Conservation (phyloP, 2,888 invertebrate species). For the Heteropelma amictum region DNA sequence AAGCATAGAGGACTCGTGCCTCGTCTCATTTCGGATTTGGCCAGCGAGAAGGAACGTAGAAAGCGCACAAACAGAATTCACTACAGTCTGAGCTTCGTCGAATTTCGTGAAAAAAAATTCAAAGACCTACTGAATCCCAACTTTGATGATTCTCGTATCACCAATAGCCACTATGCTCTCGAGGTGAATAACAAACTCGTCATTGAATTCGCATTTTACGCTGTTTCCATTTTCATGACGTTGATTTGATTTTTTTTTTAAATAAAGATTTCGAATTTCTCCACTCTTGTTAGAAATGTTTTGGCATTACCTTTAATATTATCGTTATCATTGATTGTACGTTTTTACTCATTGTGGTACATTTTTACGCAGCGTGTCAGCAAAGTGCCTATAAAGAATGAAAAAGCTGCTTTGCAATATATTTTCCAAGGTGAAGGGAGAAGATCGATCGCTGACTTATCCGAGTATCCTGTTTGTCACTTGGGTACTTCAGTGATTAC, state of each 20-base stretch:
- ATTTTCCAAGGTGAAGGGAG: constrained; percentile 76
- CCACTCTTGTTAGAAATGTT: no score
- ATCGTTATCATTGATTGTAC: neutral
- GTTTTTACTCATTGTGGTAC: neutral
- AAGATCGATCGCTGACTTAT: constrained; percentile 67
- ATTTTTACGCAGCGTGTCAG: constrained; percentile 62
- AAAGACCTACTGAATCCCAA: constrained; percentile 72
- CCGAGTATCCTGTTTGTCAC: constrained; percentile 73
- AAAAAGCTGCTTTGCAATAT: constrained; percentile 69
- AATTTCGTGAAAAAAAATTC: constrained; percentile 71
- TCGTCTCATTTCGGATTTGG: constrained; percentile 72
- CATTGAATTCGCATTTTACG: no score
- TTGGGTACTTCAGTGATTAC: constrained; percentile 75
- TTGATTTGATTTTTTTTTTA: no score
- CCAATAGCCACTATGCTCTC: constrained; percentile 59
- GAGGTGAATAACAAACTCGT: constrained; percentile 62
- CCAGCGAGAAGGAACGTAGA: constrained; percentile 65
- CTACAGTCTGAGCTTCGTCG: constrained; percentile 75
- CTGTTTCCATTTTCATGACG: no score
- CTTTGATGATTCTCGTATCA: constrained; percentile 55
- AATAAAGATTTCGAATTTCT: no score
- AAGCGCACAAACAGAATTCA: constrained; percentile 69
- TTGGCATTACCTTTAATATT: neutral
- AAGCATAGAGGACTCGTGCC: constrained; percentile 78
- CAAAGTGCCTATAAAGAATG: constrained; percentile 64